Percentiles rank a stretch among this genome's conserved stretches.
Conservation (phyloP, 2,888 invertebrate species). For the Plebejus anna region DNA sequence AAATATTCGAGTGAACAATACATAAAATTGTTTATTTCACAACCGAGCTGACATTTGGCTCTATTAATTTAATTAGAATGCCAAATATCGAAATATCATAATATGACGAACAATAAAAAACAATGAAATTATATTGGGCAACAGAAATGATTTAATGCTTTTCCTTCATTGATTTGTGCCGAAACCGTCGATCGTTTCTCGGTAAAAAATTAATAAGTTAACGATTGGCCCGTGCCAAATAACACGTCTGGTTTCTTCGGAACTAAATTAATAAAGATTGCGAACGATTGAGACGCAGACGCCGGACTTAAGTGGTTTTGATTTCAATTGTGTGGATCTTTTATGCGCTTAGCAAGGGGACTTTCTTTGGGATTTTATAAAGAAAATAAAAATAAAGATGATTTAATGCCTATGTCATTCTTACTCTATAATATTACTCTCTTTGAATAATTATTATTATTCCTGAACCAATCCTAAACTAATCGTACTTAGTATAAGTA, state of each 20-base stretch:
- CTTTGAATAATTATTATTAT: no score
- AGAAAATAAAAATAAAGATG: not conserved
- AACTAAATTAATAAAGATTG: constrained; percentile 20
- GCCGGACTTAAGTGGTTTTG: constrained; percentile 1
- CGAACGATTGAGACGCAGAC: constrained; percentile 12
- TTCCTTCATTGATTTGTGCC: constrained; percentile 22
- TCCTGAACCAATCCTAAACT: not conserved
- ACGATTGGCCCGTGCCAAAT: constrained; percentile 66
- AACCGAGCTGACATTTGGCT: not conserved
- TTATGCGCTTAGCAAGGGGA: not conserved
- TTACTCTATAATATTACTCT: no score
- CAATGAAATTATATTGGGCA: not conserved
- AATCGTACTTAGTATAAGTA: not conserved
- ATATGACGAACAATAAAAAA: constrained; percentile 1
- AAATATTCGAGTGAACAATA: not conserved
- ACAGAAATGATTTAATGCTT: constrained; percentile 1
- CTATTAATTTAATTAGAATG: not conserved
- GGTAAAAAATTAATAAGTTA: constrained; percentile 47
- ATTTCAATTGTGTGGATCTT: constrained; percentile 8
- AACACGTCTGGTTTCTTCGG: constrained; percentile 34
- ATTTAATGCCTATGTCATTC: no score
- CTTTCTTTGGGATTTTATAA: not conserved
- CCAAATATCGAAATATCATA: constrained; percentile 10
- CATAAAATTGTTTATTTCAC: not conserved
- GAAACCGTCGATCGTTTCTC: constrained; percentile 44